Percentiles rank a stretch among this genome's conserved stretches.
Evolutionary conservation across 2,797 vertebrate genomes (phyloP).

Genomic region (Syngnathus acus): DNA sequence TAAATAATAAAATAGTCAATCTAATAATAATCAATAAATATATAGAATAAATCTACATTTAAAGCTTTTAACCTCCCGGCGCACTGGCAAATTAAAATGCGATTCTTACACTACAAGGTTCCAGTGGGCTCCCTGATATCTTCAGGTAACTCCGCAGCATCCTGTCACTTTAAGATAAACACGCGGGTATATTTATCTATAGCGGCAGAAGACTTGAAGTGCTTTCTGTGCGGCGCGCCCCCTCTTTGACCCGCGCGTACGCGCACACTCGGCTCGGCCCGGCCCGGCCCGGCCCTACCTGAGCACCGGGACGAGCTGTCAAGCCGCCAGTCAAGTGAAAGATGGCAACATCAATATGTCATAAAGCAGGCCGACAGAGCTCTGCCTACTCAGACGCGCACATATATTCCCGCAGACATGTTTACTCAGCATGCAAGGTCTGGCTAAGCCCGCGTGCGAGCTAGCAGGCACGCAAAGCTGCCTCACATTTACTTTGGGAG

Average conservation of each 20-base stretch:
- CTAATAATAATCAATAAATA: too few species aligned
- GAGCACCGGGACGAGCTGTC: conserved; percentile 20
- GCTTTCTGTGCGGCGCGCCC: not conserved
- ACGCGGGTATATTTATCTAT: not conserved
- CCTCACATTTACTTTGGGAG: conserved; percentile 8
- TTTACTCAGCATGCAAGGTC: conserved; percentile 22
- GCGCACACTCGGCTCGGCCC: not conserved
- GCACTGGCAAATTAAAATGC: too few species aligned
- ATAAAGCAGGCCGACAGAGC: conserved; percentile 12
- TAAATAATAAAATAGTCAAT: too few species aligned
- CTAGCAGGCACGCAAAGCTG: not conserved
- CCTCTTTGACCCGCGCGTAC: not conserved
- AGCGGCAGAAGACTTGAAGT: not conserved
- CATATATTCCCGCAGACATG: conserved; percentile 10
- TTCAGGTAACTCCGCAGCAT: not conserved
- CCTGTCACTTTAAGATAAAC: not conserved
- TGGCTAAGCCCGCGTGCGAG: not conserved
- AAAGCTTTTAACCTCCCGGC: too few species aligned
- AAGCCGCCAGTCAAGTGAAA: conserved; percentile 32
- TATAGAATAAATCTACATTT: too few species aligned
- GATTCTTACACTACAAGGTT: too few species aligned
- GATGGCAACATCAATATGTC: conserved; percentile 24
- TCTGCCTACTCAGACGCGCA: conserved; percentile 5
- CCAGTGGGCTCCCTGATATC: too few species aligned
- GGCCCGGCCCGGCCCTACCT: not conserved